These are phyloP conservation scores for Formica aserva DNA, from an alignment of 2,888 invertebrate genomes.

Conservation along the genomic window DNA sequence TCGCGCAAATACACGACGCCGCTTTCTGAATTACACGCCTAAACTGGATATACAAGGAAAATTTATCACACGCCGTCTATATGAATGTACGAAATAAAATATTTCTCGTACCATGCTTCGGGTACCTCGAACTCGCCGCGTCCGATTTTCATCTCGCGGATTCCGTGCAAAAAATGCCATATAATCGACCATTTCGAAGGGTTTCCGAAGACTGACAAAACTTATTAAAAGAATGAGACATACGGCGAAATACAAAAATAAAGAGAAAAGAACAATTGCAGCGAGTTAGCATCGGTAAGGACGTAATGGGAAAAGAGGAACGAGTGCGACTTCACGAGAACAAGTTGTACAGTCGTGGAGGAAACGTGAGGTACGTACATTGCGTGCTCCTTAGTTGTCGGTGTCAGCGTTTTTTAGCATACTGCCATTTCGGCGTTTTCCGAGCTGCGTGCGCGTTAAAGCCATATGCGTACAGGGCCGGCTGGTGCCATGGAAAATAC, in stretches of 20 bases:
- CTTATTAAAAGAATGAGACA: slow-evolving; percentile 30
- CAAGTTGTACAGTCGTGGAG: slow-evolving; percentile 49
- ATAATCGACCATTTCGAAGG: slow-evolving; percentile 6
- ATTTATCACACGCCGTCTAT: slow-evolving; percentile 21
- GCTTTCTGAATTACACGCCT: slow-evolving; percentile 64
- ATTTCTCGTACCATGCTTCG: neutral
- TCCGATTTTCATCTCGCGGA: slow-evolving; percentile 28
- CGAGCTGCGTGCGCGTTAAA: slow-evolving; percentile 54
- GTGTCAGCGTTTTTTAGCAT: slow-evolving; percentile 76
- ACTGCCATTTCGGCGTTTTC: slow-evolving; percentile 74
- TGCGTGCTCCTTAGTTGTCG: slow-evolving; percentile 68
- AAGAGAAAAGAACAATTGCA: slow-evolving; percentile 25
- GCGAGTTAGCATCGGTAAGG: slow-evolving; percentile 42
- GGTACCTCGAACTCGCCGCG: slow-evolving; percentile 15
- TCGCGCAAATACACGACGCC: slow-evolving; percentile 58
- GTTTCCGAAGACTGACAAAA: slow-evolving; percentile 25
- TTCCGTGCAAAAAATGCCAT: slow-evolving; percentile 46
- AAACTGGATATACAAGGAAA: slow-evolving; percentile 42
- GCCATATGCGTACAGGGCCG: slow-evolving; percentile 35
- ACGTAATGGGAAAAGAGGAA: slow-evolving; percentile 14
- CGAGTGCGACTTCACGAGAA: slow-evolving; percentile 49
- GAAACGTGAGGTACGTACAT: slow-evolving; percentile 53
- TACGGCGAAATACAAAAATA: slow-evolving; percentile 32
- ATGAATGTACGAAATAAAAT: neutral
- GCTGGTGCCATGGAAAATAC: slow-evolving; percentile 52